Base-by-base conservation (phyloP, 92 coral and sea anemone species). In the Heliopora coerulea region DNA sequence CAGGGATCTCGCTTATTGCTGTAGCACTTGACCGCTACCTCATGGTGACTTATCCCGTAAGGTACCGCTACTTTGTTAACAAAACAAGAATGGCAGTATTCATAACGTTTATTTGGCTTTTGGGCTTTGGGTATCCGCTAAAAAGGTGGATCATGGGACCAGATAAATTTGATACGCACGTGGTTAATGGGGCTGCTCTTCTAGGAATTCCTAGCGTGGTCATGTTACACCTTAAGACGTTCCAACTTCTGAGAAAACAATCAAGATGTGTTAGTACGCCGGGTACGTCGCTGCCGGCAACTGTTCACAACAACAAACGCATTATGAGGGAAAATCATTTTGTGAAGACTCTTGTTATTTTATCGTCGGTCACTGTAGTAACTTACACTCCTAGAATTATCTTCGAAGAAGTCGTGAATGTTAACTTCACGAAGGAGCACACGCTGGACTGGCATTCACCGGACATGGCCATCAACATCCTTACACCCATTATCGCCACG, bases 331-430 rank as follows among this genome's bases (percentile, higher is more conserved):
- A 50, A 50, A 23, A 50, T 6, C 58, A 50, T 50, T 50, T 50
- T 50, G 4, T 50, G 3, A 50, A 50, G 58, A 50, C 58, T 17
- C 26, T 50, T 17, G n/a, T 50, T 23, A 50, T 50, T 17, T 50
- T 50, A 23, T 3, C 58, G 17, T 5, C 58, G 3, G n/a, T 50
- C 21, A 50, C 58, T 17, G 58, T 17, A 3, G 58, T n/a, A 17
- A 6, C 58, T 17, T 50, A 50, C 58, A 50, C 58, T 50, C 58
- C 58, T 17, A 5, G 58, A 50, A n/a, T 50, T 6, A 50, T 50
- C 26, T 50, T 5, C 58, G 58, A 50, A 23, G 58, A 50, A 50
- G 6, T 17, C 3, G 26, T 50, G 5, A 17, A 50, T 50, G n/a
- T 50, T 17, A 5, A 50, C n/a, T 50, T 17, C 58, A 5, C 58